phyloP scores from a whole-genome alignment of 2,888 invertebrate genomes.

The Liposcelis brunnea region DNA sequence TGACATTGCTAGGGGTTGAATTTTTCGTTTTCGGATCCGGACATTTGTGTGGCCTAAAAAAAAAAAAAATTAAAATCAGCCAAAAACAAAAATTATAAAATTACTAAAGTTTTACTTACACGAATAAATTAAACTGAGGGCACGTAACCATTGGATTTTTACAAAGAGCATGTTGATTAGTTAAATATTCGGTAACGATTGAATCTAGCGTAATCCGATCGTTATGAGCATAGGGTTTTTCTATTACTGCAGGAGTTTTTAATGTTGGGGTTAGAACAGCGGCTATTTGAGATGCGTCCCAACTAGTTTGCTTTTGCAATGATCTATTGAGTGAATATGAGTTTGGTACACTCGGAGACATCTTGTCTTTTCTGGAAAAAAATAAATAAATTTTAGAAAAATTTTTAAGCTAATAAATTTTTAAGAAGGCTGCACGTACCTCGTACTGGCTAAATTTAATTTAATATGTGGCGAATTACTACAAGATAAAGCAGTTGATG shows the following conservation, averaged over 20 bases:
- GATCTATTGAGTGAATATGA: constrained; percentile 22
- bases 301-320: constrained; percentile 34
- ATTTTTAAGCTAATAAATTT: constrained; percentile 4
- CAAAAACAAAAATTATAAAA: not conserved
- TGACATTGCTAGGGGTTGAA: constrained; percentile 51
- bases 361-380: constrained; percentile 11
- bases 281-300: constrained; percentile 20
- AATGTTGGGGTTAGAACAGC: constrained; percentile 9
- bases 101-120: constrained; percentile 35
- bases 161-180: constrained; percentile 95
- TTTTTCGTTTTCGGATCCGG: constrained; percentile 65
- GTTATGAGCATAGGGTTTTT: constrained; percentile 13
- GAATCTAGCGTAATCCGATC: constrained; percentile 59
- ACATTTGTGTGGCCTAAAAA: constrained; percentile 78
- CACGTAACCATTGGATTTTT: constrained; percentile 96
- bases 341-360: constrained; percentile 1
- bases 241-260: constrained; percentile 11
- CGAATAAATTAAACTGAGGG: constrained; percentile 86
- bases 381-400: not conserved
- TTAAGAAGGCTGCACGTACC: not conserved
- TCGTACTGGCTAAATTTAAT: constrained; percentile 11
- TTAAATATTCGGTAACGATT: constrained; percentile 90
- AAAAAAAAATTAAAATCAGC: not conserved
- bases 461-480: constrained; percentile 1
- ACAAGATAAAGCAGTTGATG: constrained; percentile 20